A percentile compares a stretch with the other conserved stretches of the same genome.
These are phyloP conservation scores for Sphaerodactylus townsendi DNA, from an alignment of 2,113 vertebrate genomes.

Conservation along the genomic window DNA sequence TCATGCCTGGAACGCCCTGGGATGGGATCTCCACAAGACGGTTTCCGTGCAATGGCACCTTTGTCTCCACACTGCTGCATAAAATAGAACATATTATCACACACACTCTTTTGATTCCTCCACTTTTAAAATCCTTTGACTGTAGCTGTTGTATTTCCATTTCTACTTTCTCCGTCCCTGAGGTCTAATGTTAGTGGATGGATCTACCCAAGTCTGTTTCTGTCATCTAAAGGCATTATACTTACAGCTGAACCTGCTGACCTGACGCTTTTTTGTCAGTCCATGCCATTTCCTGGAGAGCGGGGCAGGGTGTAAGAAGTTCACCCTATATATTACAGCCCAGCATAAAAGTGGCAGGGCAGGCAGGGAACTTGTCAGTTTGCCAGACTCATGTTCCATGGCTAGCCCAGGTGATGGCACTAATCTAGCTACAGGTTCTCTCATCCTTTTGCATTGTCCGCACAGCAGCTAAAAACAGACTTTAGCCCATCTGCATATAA, in stretches of 20 bases:
- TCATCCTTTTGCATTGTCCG: too few species aligned
- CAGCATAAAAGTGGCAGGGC: neutral
- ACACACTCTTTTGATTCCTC: neutral
- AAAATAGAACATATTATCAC: too few species aligned
- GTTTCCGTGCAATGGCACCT: too few species aligned
- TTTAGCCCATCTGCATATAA: too few species aligned
- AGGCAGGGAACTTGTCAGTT: neutral
- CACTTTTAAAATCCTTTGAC: neutral
- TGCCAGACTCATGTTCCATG: too few species aligned
- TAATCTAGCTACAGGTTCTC: too few species aligned
- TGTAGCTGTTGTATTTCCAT: neutral
- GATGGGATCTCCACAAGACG: too few species aligned
- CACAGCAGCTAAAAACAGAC: too few species aligned
- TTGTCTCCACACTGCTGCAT: too few species aligned
- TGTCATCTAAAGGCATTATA: neutral
- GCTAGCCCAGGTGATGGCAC: too few species aligned
- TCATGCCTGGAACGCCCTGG: too few species aligned
- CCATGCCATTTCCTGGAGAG: neutral
- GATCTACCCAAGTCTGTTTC: accelerated
- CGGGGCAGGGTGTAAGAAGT: neutral
- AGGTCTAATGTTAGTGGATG: neutral
- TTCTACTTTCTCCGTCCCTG: neutral
- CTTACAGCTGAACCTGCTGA: neutral
- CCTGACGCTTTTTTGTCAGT: neutral
- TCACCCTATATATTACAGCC: neutral